Evolutionary conservation across 2,797 vertebrate genomes (phyloP).

Genomic region (Myotis findleyi): DNA sequence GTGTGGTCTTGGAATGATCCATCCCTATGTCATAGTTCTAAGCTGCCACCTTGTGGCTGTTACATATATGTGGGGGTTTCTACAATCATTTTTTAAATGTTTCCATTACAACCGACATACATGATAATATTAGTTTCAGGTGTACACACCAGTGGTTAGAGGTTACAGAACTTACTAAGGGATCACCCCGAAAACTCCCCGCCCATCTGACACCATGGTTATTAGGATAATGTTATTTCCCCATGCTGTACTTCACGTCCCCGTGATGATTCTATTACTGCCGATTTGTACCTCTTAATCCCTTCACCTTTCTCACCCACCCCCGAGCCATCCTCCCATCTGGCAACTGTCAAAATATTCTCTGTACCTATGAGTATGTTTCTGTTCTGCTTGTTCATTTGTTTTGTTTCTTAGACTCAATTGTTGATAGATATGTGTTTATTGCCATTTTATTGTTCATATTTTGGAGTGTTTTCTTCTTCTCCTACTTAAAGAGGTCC

Average conservation of each 20-base stretch:
- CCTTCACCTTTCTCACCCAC: background rate
- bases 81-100: background rate
- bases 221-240: background rate
- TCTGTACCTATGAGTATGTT: background rate
- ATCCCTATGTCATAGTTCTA: slow-evolving; percentile 56
- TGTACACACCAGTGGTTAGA: background rate
- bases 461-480: background rate
- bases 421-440: background rate
- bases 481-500: background rate
- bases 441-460: background rate
- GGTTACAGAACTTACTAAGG: background rate
- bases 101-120: background rate
- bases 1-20: fast-evolving
- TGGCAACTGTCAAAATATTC: background rate
- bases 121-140: background rate
- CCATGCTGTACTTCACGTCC: background rate
- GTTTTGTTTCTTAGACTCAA: background rate
- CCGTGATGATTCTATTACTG: background rate
- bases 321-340: background rate
- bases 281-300: background rate
- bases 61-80: background rate
- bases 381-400: background rate
- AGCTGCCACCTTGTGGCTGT: slow-evolving; percentile 82
- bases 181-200: background rate
- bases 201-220: background rate